Percentiles rank a stretch among this genome's conserved stretches.
phyloP scores from a whole-genome alignment of 2,797 vertebrate species.

The Helostoma temminkii region DNA sequence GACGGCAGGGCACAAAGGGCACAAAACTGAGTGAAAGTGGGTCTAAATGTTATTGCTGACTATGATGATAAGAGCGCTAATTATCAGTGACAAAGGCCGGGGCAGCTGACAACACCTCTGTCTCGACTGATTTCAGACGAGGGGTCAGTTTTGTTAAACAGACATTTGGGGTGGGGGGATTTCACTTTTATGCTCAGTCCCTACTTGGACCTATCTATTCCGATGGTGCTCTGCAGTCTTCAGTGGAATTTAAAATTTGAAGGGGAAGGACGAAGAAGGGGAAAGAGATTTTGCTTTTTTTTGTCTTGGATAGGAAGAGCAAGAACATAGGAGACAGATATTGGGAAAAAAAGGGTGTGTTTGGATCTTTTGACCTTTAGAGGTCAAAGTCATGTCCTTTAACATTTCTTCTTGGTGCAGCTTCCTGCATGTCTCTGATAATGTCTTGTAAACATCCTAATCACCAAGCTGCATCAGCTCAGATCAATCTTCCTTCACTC shows the following conservation, averaged over 20 bases:
- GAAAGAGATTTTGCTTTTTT: conserved; percentile 15
- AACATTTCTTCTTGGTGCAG: conserved; percentile 46
- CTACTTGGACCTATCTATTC: conserved; percentile 42
- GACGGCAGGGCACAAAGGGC: conserved; percentile 34
- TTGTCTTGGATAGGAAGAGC: conserved; percentile 15
- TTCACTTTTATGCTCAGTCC: conserved; percentile 40
- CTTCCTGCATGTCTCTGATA: conserved; percentile 70
- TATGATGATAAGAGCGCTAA: conserved; percentile 77
- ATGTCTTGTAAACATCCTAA: conserved; percentile 75
- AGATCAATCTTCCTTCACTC: conserved; percentile 51
- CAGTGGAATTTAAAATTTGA: conserved; percentile 29
- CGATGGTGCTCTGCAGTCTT: neutral
- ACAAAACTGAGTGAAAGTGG: conserved; percentile 59
- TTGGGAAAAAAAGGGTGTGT: conserved; percentile 18
- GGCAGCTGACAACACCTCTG: conserved; percentile 49
- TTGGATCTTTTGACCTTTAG: conserved; percentile 55
- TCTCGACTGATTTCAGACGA: conserved; percentile 47
- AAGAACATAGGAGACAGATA: conserved; percentile 27
- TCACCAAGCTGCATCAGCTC: conserved; percentile 61
- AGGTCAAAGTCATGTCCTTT: conserved; percentile 68
- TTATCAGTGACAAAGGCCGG: conserved; percentile 76
- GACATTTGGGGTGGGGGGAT: conserved; percentile 48
- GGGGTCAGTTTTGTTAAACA: conserved; percentile 55
- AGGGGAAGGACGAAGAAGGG: conserved; percentile 31
- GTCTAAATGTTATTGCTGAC: conserved; percentile 80